Base-by-base conservation (phyloP, 2,888 invertebrate species). In the Drosophila neotestacea region DNA sequence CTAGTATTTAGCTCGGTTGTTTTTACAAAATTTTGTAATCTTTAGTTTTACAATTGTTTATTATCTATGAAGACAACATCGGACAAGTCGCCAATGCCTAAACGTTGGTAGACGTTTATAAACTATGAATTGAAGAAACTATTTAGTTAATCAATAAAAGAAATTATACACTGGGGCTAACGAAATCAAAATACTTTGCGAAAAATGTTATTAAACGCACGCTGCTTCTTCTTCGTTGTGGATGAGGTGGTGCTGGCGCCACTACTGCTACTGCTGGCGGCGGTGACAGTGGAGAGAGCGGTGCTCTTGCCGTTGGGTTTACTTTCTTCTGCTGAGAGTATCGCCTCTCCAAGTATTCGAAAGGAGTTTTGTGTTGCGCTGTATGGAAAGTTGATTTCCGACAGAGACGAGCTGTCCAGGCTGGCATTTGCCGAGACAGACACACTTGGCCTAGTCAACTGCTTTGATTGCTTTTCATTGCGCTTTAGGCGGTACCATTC, bases 131-230 rank as follows among this genome's bases (percentile, higher is more conserved):
- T 52, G 10, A 48, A 50, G 47, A 48, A 56, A 60, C 44, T 50
- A 71, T 28, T 48, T n/a, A 36, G 46, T 28, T 56, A 66, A 58
- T 50, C 46, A 39, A 59, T 16, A 32, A 44, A 52, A 36, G 36
- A 48, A 30, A 30, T 48, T 61, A 59, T 48, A 41, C 50, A 63
- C 90, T 91, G 46, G 44, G 39, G 47, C 4, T 27, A 34, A 38
- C 34, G 7, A 56, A 34, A n/a, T 94, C 94, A 96, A 94, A 96
- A 96, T 91, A 96, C 95, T 94, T 96, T 96, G 85, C 95, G 96
- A 90, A 96, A 94, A 91, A 96, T 95, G 92, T 95, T 95, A 91
- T 95, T 96, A 78, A 97, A 94, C 88, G 95, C 94, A 89, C 95
- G 95, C 85, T 93, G 89, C 65, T 91, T 94, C 91, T 95, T 96